Conservation (phyloP, 2,113 vertebrate species). For the Collichthys lucidus region DNA sequence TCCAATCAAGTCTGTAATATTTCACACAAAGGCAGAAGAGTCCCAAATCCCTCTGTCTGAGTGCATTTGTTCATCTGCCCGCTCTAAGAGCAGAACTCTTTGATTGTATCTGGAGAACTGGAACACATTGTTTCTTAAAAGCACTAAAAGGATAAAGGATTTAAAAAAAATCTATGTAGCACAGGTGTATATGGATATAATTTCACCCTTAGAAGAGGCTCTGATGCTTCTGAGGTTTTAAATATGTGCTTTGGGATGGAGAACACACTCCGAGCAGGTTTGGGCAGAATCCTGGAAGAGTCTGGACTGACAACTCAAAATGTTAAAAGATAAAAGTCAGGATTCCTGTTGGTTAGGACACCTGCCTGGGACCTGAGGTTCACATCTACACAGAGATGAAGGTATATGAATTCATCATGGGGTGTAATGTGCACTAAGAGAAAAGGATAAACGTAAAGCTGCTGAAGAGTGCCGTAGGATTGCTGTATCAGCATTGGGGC, state of each 20-base stretch:
- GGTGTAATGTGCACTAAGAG: slow-evolving; percentile 26
- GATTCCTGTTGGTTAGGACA: slow-evolving; percentile 31
- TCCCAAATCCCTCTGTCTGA: slow-evolving; percentile 59
- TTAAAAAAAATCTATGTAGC: neutral
- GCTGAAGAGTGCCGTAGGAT: slow-evolving; percentile 13
- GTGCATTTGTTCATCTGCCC: slow-evolving; percentile 59
- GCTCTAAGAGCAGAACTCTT: slow-evolving; percentile 60
- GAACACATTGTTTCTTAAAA: slow-evolving; percentile 47
- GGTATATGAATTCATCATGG: slow-evolving; percentile 13
- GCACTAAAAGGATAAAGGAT: slow-evolving; percentile 22
- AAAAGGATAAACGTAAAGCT: neutral
- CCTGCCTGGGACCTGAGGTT: slow-evolving; percentile 19
- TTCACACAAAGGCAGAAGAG: slow-evolving; percentile 71
- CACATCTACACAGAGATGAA: slow-evolving; percentile 36
- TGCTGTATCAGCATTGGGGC: slow-evolving; percentile 35
- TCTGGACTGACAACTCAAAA: slow-evolving; percentile 13
- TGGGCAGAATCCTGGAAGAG: neutral
- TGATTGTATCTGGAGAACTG: slow-evolving; percentile 62
- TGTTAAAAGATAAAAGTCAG: slow-evolving; percentile 40
- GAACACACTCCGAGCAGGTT: neutral
- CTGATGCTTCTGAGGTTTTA: slow-evolving; percentile 41
- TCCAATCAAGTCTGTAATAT: slow-evolving; percentile 77
- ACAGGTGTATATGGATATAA: slow-evolving; percentile 32
- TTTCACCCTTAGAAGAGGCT: slow-evolving; percentile 9
- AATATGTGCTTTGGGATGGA: slow-evolving; percentile 39